These are phyloP conservation scores for Prochilodus magdalenae DNA, from an alignment of 2,113 vertebrate genomes.

Conservation along the genomic window DNA sequence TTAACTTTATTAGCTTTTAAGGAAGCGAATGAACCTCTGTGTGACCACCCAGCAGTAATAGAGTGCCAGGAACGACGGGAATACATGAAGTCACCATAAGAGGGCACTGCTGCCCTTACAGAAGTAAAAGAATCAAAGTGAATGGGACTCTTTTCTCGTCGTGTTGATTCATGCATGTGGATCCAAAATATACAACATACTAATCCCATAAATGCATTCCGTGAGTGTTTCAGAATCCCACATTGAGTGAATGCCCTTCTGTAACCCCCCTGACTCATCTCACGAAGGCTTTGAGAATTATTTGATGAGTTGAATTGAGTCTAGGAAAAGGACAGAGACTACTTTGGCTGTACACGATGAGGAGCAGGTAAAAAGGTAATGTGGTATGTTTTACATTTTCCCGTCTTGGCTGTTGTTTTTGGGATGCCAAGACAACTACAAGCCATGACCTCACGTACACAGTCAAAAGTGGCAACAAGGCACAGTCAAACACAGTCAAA, in stretches of 20 bases:
- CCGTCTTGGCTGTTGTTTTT: too few relatives aligned
- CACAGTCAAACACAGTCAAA: too few relatives aligned
- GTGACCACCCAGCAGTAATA: too few relatives aligned
- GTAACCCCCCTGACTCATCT: not conserved
- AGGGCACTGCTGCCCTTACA: not conserved
- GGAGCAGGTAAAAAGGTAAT: too few relatives aligned
- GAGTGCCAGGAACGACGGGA: not conserved
- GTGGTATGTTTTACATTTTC: too few relatives aligned
- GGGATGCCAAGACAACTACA: too few relatives aligned
- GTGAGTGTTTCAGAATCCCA: not conserved
- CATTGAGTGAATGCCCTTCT: not conserved
- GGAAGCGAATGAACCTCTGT: not conserved
- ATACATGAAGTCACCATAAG: not conserved
- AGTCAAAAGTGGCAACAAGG: too few relatives aligned
- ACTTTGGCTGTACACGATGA: not conserved
- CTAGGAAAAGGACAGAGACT: not conserved
- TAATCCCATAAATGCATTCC: not conserved
- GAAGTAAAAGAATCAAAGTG: not conserved
- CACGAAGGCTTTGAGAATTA: not conserved
- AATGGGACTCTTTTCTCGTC: not conserved
- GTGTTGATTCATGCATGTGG: not conserved
- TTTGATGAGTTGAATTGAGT: not conserved
- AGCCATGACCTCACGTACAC: too few relatives aligned
- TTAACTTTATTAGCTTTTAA: too few relatives aligned
- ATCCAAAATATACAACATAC: not conserved